Evolutionary conservation across 2,797 vertebrate genomes (phyloP), one percentile per base, ranked within the genome.

Genomic region (Rhinatrema bivittatum): DNA sequence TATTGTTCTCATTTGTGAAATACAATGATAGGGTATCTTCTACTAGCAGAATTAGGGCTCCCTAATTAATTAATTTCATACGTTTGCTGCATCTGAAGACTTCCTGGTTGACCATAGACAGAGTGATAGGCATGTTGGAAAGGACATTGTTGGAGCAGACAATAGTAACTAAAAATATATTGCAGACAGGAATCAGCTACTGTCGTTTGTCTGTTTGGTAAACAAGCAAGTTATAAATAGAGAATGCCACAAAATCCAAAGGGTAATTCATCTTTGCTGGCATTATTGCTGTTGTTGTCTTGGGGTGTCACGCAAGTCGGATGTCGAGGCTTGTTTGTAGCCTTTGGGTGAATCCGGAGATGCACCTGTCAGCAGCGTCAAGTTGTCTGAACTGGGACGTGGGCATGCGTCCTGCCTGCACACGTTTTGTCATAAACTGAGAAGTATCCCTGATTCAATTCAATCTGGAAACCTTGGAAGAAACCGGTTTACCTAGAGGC

Each of bases 81-180:
- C 26, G 22, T 20, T 25, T 32, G 32, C 36, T 35, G 20, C 29
- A 7, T 7, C 33, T 42, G 20, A 1, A 4, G 0, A 2, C 16
- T 35, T 56, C 49, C 50, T 15, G 38, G 28, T 46, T 39, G 29
- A 4, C 15, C n/a, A 7, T 1, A 7, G 4, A 3, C 2, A 4
- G 11, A 10, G 5, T 5, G 7, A 6, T 6, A 11, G 16, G 19
- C 7, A 10, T 9, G 3, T n/a, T 16, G 19, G 4, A 7, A 10
- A 17, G 14, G 20, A 33, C 53, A 58, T 51, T 5, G 20, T 55
- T 61, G 38, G 19, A 34, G 38, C 7, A 29, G 54, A 77, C 76
- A 83, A 81, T 77, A 26, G 69, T 20, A 30, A 16, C 75, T 76
- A 75, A 77, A 85, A 81, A 82, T 80, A 78, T 42, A 55, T 36